Conservation (phyloP, 2,797 vertebrate genomes). For the Sebastes flavidus region DNA sequence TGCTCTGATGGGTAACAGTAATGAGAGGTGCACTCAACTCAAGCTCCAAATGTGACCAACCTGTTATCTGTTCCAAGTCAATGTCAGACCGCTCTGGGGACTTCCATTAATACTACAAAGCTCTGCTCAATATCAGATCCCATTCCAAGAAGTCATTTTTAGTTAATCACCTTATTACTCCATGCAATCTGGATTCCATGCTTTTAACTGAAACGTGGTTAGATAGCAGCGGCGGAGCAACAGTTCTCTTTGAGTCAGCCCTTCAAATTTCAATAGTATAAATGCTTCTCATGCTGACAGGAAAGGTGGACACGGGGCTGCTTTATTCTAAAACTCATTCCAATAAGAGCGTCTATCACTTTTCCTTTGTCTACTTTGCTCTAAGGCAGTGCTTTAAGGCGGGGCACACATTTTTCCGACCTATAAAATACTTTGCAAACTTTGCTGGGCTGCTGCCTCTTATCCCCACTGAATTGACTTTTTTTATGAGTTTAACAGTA, state of each 20-base stretch:
- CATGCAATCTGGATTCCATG: constrained; percentile 30
- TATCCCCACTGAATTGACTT: too few species aligned
- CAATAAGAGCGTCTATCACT: not conserved
- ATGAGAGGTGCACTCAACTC: constrained; percentile 11
- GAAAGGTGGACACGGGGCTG: not conserved
- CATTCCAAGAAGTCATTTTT: constrained; percentile 41
- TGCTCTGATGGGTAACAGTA: not conserved
- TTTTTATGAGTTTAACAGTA: not conserved
- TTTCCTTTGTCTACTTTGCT: not conserved
- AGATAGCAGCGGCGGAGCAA: constrained; percentile 12
- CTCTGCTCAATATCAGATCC: constrained; percentile 30
- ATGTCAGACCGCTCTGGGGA: constrained; percentile 36
- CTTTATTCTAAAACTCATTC: constrained; percentile 17
- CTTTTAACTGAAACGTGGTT: constrained; percentile 23
- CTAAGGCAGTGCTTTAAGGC: not conserved
- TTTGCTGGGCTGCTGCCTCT: not conserved
- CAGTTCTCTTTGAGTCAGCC: not conserved
- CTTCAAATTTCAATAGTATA: constrained; percentile 1
- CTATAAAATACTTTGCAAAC: not conserved
- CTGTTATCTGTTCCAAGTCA: constrained; percentile 45
- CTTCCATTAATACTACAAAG: constrained; percentile 55
- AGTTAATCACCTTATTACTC: constrained; percentile 40
- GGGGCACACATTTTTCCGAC: not conserved
- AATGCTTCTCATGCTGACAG: constrained; percentile 3
- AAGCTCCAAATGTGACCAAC: constrained; percentile 30